phyloP scores from a whole-genome alignment of 2,797 vertebrate species.

The Peromyscus aztecus region DNA sequence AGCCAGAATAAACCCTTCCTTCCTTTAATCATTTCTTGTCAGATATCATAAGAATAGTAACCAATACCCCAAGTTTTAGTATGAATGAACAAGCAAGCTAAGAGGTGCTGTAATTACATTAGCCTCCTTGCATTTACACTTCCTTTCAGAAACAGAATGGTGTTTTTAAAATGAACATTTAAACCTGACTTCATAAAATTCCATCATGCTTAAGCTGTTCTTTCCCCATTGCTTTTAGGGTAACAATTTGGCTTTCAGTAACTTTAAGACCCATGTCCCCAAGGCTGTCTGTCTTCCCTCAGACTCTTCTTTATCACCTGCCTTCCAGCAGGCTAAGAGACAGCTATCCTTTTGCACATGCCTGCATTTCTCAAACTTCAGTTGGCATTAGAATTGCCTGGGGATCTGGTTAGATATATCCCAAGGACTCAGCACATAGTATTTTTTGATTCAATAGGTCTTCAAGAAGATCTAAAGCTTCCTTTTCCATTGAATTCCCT shows the following conservation, averaged over 20 bases:
- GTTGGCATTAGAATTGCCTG: background rate
- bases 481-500: background rate
- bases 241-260: background rate
- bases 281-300: background rate
- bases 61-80: background rate
- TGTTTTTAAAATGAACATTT: background rate
- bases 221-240: background rate
- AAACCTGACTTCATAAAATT: background rate
- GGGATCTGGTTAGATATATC: background rate
- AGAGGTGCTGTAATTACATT: background rate
- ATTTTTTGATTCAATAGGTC: background rate
- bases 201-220: background rate
- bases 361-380: background rate
- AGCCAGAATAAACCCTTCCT: background rate
- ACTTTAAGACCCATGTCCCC: background rate
- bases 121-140: background rate
- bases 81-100: background rate
- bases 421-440: background rate
- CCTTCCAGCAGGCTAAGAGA: background rate
- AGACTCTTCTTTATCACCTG: background rate
- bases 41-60: background rate
- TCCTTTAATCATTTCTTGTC: background rate
- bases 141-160: background rate
- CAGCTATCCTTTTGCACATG: background rate
- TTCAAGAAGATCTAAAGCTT: background rate